These are phyloP conservation scores for Heliothis virescens DNA, from an alignment of 1,140 invertebrate genomes.

Conservation along the genomic window DNA sequence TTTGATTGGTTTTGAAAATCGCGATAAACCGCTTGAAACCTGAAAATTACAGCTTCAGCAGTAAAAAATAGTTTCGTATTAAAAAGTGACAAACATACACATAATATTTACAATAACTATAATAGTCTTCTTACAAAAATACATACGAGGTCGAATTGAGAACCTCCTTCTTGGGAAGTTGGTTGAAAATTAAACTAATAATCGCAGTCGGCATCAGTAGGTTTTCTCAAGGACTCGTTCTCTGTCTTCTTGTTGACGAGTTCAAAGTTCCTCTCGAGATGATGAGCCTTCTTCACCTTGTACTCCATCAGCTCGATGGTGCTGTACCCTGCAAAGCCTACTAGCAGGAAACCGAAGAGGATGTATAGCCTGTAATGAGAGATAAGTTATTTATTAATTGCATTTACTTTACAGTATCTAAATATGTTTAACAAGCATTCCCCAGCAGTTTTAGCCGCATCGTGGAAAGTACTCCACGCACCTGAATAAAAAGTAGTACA, in stretches of 20 bases:
- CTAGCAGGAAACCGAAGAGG: constrained; percentile 90
- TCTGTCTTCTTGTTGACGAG: constrained; percentile 69
- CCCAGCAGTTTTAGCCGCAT: too few relatives aligned
- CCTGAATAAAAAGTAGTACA: too few relatives aligned
- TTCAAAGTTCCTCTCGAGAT: constrained; percentile 79
- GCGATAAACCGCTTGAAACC: too few relatives aligned
- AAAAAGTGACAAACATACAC: neutral
- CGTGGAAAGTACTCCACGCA: too few relatives aligned
- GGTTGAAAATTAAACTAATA: neutral
- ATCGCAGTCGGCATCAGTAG: neutral
- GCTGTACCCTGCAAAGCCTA: constrained; percentile 91
- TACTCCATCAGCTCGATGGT: constrained; percentile 82
- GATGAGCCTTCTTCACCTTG: constrained; percentile 74
- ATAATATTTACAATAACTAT: neutral
- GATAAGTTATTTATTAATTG: too few relatives aligned
- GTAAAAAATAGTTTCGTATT: too few relatives aligned
- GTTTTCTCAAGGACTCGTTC: neutral
- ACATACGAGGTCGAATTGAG: too few relatives aligned
- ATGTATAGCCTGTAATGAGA: constrained; percentile 90
- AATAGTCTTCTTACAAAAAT: too few relatives aligned
- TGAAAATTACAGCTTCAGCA: too few relatives aligned
- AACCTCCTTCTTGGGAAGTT: too few relatives aligned
- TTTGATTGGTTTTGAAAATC: too few relatives aligned
- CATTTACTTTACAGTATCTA: neutral
- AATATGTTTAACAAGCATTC: neutral